Conservation (phyloP, 1,140 invertebrate genomes). For the Ostrea edulis region DNA sequence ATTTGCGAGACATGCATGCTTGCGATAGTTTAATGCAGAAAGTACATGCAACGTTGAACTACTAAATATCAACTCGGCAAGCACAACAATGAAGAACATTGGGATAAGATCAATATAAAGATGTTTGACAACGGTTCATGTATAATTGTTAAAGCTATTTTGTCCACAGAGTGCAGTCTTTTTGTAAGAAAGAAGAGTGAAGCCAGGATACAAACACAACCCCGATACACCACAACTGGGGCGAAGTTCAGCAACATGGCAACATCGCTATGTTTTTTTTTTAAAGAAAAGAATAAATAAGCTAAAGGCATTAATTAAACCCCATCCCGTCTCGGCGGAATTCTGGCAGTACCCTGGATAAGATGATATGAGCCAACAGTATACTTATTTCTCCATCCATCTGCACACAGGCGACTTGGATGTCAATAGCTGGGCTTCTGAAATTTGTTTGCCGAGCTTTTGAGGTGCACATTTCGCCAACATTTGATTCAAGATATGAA, state of each 20-base stretch:
- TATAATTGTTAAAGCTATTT: no score
- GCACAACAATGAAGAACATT: no score
- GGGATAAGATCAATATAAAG: no score
- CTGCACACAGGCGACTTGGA: not conserved
- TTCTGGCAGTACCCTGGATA: not conserved
- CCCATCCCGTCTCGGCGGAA: constrained; percentile 3
- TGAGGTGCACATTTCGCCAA: not conserved
- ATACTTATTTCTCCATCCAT: constrained; percentile 20
- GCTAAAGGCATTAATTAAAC: constrained; percentile 17
- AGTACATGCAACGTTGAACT: no score
- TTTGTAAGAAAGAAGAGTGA: not conserved
- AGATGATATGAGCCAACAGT: constrained; percentile 14
- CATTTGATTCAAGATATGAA: constrained; percentile 32
- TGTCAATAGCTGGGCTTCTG: not conserved
- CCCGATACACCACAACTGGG: not conserved
- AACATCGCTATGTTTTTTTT: constrained; percentile 2
- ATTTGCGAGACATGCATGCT: no score
- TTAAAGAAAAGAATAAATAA: constrained; percentile 1
- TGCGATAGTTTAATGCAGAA: no score
- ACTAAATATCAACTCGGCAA: no score
- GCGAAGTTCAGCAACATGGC: not conserved
- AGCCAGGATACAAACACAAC: not conserved
- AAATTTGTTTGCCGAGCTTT: not conserved
- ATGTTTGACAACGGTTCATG: no score
- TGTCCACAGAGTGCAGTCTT: no score